Evolutionary conservation across 2,888 invertebrate genomes (phyloP).

Genomic region (Calameuta pallipes): DNA sequence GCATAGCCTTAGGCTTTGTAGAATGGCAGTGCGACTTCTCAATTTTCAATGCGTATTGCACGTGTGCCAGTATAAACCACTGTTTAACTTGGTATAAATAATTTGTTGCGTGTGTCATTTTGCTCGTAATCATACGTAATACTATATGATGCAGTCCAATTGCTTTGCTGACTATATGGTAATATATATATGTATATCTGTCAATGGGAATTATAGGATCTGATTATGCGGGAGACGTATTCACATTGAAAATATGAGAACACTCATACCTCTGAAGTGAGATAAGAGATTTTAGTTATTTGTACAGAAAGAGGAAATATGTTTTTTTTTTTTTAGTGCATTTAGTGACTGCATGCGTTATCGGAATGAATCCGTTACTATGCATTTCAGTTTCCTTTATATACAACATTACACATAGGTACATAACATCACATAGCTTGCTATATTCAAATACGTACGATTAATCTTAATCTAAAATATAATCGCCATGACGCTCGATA

Average conservation of each 20-base stretch:
- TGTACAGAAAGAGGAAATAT: not conserved
- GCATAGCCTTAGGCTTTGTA: not conserved
- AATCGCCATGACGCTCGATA: conserved; percentile 28
- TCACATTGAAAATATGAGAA: not conserved
- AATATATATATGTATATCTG: not conserved
- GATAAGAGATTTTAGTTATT: not conserved
- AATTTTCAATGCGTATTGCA: not conserved
- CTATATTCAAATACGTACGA: conserved; percentile 53
- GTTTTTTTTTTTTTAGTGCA: not conserved
- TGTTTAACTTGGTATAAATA: not conserved
- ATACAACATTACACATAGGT: conserved; percentile 62
- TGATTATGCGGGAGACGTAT: not conserved
- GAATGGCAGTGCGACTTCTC: not conserved
- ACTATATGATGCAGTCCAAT: not conserved
- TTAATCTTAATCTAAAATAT: conserved; percentile 33
- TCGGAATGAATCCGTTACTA: conserved; percentile 24
- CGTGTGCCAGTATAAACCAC: not conserved
- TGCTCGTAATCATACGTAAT: not conserved
- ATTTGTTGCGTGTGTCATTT: not conserved
- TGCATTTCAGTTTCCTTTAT: conserved; percentile 54
- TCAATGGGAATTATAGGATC: not conserved
- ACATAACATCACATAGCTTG: conserved; percentile 65
- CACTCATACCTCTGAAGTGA: not conserved
- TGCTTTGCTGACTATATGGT: not conserved
- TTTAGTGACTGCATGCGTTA: not conserved